Conservation (phyloP, 2,113 vertebrate species). For the Falcunculus frontatus region DNA sequence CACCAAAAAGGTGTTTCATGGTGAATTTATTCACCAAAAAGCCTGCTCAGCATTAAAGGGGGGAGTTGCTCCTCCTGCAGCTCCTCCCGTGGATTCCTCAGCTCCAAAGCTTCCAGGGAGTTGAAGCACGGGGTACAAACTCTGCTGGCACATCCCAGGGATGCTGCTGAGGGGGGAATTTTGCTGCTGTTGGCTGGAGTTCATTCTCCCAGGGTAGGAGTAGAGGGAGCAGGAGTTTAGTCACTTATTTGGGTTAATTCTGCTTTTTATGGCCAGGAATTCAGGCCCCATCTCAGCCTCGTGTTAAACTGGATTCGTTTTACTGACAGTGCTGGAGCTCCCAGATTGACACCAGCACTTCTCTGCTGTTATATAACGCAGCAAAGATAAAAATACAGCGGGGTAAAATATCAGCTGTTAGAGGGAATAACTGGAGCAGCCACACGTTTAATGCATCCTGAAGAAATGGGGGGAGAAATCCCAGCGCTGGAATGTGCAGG, state of each 20-base stretch:
- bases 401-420: not conserved
- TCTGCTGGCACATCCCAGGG: not conserved
- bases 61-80: not conserved
- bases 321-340: not conserved
- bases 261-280: not conserved
- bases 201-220: not conserved
- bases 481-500: not conserved
- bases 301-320: not conserved
- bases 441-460: not conserved
- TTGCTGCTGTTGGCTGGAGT: not conserved
- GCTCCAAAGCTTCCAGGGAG: not conserved
- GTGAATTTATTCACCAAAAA: not conserved
- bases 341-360: not conserved
- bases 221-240: not conserved
- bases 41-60: no score
- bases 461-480: not conserved
- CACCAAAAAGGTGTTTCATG: no score
- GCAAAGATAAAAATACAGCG: slow-evolving; percentile 7
- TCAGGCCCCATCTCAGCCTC: not conserved
- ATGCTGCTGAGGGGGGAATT: not conserved
- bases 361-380: not conserved
- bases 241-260: not conserved
- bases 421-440: not conserved
- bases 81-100: not conserved
- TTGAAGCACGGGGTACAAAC: not conserved